Evolutionary conservation across 2,113 vertebrate genomes (phyloP).

Genomic region (Grammomys dolichurus): DNA sequence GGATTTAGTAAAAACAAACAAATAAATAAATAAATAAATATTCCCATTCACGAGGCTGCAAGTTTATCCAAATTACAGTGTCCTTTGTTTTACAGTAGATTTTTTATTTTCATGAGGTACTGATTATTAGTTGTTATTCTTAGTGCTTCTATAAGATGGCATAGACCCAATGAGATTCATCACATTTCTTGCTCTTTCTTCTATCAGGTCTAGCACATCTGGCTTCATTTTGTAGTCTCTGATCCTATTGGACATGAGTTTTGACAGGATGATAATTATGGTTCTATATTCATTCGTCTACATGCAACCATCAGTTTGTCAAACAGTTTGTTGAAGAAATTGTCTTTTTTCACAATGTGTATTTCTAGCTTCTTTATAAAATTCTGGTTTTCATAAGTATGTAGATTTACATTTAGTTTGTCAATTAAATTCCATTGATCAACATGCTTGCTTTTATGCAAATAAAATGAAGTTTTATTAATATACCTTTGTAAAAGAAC

Average conservation of each 20-base stretch:
- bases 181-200: neutral
- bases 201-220: fast-evolving
- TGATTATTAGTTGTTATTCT: neutral
- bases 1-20: neutral
- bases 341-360: neutral
- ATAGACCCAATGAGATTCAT: too few relatives aligned
- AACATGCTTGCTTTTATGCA: neutral
- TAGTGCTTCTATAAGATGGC: neutral
- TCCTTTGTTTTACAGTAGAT: neutral
- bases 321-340: neutral
- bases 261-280: neutral
- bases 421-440: neutral
- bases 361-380: neutral
- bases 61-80: neutral
- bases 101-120: neutral
- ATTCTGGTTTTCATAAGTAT: neutral
- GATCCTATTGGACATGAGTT: neutral
- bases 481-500: neutral
- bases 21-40: neutral
- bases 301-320: neutral
- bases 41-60: neutral
- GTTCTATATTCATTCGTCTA: neutral
- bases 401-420: neutral
- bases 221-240: neutral
- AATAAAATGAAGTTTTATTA: neutral